Conservation (phyloP, 2,113 vertebrate species). For the Austrofundulus limnaeus region DNA sequence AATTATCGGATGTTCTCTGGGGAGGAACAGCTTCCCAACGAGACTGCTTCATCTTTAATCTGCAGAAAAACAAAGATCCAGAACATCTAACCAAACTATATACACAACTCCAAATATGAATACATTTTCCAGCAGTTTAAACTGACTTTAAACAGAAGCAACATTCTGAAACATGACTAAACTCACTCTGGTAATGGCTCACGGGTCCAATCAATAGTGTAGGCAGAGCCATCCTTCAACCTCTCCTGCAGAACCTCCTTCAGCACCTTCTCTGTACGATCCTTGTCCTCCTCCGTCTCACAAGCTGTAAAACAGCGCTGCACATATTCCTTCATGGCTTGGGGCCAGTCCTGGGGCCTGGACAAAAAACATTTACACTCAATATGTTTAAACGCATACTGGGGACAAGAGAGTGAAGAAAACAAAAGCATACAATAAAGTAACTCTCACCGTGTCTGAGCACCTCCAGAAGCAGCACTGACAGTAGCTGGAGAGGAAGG, state of each 20-base stretch:
- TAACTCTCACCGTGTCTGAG: constrained; percentile 67
- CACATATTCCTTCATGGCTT: constrained; percentile 94
- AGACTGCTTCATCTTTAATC: constrained; percentile 82
- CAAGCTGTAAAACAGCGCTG: constrained; percentile 93
- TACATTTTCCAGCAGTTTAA: not conserved
- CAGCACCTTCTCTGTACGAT: constrained; percentile 89
- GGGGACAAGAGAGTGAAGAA: not conserved
- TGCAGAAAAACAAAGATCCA: constrained; percentile 25
- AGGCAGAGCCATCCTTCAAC: constrained; percentile 90
- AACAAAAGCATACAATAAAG: not conserved
- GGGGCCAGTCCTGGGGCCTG: constrained; percentile 91
- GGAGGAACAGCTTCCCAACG: constrained; percentile 84
- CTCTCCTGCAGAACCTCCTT: constrained; percentile 90
- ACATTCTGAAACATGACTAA: not conserved
- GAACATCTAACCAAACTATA: not conserved
- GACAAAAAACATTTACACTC: constrained; percentile 7
- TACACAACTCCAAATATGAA: not conserved
- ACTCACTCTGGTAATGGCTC: constrained; percentile 87
- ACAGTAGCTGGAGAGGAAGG: constrained; percentile 57
- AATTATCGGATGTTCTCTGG: constrained; percentile 71
- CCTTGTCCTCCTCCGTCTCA: constrained; percentile 91
- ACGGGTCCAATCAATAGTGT: constrained; percentile 90
- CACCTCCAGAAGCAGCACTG: constrained; percentile 48
- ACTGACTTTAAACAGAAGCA: not conserved
- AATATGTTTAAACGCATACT: not conserved